Evolutionary conservation across 2,888 invertebrate species (phyloP).

Genomic region (Orthonevra nobilis): DNA sequence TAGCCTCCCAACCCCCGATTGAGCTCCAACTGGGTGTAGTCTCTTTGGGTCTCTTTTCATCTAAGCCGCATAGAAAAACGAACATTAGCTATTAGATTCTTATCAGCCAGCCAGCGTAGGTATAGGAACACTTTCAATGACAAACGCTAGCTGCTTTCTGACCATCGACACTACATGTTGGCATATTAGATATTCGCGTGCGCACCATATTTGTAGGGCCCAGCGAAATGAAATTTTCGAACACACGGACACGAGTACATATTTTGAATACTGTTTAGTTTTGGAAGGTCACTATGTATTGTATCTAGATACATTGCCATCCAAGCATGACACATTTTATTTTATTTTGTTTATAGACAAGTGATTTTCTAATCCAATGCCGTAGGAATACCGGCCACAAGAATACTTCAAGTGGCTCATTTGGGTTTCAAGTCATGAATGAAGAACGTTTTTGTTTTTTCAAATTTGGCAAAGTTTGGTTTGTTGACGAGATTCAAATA

Average conservation of each 20-base stretch:
- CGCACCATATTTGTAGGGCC: conserved; percentile 19
- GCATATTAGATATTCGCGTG: conserved; percentile 40
- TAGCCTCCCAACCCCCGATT: not conserved
- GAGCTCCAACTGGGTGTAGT: not conserved
- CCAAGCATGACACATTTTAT: conserved; percentile 12
- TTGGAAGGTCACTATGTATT: conserved; percentile 35
- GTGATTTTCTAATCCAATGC: conserved; percentile 11
- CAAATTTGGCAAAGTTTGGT: not conserved
- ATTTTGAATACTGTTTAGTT: conserved; percentile 10
- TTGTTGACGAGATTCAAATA: no score
- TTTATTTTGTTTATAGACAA: no score
- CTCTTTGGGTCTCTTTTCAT: conserved; percentile 4
- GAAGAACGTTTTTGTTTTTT: conserved; percentile 2
- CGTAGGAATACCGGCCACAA: not conserved
- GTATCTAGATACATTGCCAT: not conserved
- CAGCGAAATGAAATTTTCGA: conserved; percentile 3
- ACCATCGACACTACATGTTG: no score
- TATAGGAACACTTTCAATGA: conserved; percentile 29
- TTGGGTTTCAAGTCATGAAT: conserved; percentile 13
- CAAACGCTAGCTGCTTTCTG: conserved; percentile 2
- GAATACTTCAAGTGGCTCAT: conserved; percentile 15
- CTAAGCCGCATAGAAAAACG: conserved; percentile 14
- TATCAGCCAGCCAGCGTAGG: conserved; percentile 6
- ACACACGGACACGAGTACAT: not conserved
- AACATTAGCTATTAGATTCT: conserved; percentile 32